Evolutionary conservation across 2,113 vertebrate genomes (phyloP).

Genomic region (Zingel zingel): DNA sequence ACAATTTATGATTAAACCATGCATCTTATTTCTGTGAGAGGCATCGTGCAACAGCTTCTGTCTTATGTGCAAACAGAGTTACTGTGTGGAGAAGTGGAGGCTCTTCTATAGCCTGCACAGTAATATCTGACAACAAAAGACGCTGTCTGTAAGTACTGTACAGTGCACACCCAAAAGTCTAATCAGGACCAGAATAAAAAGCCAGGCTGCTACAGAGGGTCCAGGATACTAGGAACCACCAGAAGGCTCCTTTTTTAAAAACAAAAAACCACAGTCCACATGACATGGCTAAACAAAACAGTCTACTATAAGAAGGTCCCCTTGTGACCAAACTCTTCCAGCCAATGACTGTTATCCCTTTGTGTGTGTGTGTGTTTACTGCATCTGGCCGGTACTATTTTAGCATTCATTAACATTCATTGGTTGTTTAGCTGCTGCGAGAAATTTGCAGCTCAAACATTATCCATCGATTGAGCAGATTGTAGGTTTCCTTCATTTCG

Average conservation of each 20-base stretch:
- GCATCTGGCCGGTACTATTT: background rate
- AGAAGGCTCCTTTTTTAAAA: background rate
- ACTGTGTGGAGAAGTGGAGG: background rate
- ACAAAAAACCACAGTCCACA: background rate
- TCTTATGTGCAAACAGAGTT: background rate
- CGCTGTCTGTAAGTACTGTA: background rate
- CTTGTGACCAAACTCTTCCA: background rate
- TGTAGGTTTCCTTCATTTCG: background rate
- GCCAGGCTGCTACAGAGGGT: background rate
- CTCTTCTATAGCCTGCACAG: background rate
- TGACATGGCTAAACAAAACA: background rate
- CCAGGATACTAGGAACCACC: background rate
- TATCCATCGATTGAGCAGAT: background rate
- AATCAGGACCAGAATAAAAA: slow-evolving; percentile 8
- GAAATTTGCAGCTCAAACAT: background rate
- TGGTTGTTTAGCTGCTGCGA: background rate
- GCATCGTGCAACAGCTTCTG: background rate
- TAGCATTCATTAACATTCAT: background rate
- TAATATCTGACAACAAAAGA: background rate
- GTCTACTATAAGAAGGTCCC: background rate
- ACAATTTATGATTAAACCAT: background rate
- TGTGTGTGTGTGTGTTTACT: background rate
- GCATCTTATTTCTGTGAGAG: background rate
- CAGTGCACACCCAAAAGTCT: background rate
- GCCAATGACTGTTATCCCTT: background rate